Evolutionary conservation across 2,888 invertebrate genomes (phyloP), one percentile per base, ranked within the genome.

Genomic region (Eumerus sabulonum): DNA sequence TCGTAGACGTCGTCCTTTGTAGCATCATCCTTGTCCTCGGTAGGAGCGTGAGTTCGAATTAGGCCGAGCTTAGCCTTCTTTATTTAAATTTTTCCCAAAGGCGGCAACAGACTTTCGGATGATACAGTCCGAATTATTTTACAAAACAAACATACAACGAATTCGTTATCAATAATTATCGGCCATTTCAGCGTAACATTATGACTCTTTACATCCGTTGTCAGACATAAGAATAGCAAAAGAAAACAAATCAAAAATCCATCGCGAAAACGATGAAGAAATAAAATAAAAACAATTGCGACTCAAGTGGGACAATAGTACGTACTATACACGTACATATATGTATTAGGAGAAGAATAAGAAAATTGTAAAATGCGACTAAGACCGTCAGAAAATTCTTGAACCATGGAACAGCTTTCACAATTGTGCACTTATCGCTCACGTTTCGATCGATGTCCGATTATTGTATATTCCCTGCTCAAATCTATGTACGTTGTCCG

Each of bases 401-500:
- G 60, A 70, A 60, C 14, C 45, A 9, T 67, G 45, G 38, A 71
- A 63, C 50, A 38, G 40, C 14, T 18, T 36, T 47, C 47, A 44
- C 35, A n/a, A 53, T 60, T 71, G 54, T 66, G 47, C 77, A 72
- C 57, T 67, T 40, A 19, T 36, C 67, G 38, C 27, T 40, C 66
- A 76, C 71, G 66, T 76, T 76, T 42, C 50, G 64, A 44, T 59
- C 63, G 57, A 68, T 57, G 36, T 71, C 60, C 71, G 66, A 60
- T n/a, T n/a, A n/a, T n/a, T n/a, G n/a, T n/a, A 48, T 48, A 38
- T 56, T 64, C 47, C 48, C 47, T 63, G 45, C 36, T 51, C 38
- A 53, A 64, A 53, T 48, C 59, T 27, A 27, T 27, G 27, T 27
- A 27, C 7, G n/a, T n/a, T n/a, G n/a, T n/a, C n/a, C n/a, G 27